A percentile compares a stretch with the other conserved stretches of the same genome.
phyloP scores from a whole-genome alignment of 2,113 vertebrate species.

The Strigops habroptila region DNA sequence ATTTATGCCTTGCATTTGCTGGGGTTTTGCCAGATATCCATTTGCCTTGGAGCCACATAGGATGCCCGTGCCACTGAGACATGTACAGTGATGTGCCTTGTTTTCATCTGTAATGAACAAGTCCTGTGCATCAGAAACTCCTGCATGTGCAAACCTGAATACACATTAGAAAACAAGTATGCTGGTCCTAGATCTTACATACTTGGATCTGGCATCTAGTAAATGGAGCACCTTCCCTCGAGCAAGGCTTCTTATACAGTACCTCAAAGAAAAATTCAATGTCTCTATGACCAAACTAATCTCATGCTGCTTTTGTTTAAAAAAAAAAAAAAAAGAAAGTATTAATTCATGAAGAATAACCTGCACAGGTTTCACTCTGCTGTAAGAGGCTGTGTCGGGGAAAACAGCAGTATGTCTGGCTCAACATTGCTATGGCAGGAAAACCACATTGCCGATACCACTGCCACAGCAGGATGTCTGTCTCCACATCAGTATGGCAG shows the following conservation, averaged over 20 bases:
- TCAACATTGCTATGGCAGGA: too few species aligned
- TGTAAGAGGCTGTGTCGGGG: too few species aligned
- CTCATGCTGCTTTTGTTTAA: neutral
- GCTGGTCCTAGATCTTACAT: neutral
- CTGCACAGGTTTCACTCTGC: neutral
- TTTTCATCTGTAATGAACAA: neutral
- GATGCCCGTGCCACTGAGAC: neutral
- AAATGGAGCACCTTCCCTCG: neutral
- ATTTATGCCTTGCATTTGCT: neutral
- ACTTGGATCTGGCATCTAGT: neutral
- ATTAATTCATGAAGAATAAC: slow-evolving; percentile 49
- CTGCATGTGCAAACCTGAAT: neutral
- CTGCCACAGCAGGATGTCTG: too few species aligned
- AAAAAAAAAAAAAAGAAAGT: too few species aligned
- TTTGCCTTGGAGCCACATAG: neutral
- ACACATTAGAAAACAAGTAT: neutral
- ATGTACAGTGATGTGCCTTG: too few species aligned
- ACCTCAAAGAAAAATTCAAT: slow-evolving; percentile 15
- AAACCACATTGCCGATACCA: too few species aligned
- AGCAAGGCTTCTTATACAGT: neutral
- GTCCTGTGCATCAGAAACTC: neutral
- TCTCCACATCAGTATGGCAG: too few species aligned
- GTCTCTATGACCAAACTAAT: neutral
- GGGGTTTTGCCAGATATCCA: neutral
- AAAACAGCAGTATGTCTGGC: too few species aligned